Conservation (phyloP, 2,797 vertebrate species). For the Danio choprae region DNA sequence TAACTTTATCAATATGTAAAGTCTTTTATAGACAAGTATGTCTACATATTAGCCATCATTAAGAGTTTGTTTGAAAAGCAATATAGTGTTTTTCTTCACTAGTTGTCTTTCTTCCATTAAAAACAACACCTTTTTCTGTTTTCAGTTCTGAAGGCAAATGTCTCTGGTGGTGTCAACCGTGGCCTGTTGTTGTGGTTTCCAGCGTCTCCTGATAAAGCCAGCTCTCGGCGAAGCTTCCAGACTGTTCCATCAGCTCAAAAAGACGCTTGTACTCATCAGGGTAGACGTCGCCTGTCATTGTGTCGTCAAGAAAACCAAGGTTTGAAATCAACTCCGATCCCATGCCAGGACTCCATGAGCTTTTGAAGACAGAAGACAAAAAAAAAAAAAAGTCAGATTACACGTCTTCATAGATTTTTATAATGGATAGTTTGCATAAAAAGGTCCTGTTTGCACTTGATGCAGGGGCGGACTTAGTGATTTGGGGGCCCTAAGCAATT, state of each 20-base stretch:
- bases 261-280: conserved; percentile 87
- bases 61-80: conserved; percentile 19
- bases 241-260: conserved; percentile 86
- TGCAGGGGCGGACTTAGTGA: too few relatives aligned
- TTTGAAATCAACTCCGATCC: conserved; percentile 74
- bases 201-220: conserved; percentile 86
- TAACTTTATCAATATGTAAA: conserved; percentile 10
- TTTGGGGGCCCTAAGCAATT: too few relatives aligned
- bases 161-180: conserved; percentile 56
- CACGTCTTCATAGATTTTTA: too few relatives aligned
- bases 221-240: conserved; percentile 79
- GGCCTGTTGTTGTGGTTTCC: conserved; percentile 68
- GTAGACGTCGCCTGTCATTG: conserved; percentile 75
- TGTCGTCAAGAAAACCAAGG: conserved; percentile 74
- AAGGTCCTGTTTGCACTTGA: too few relatives aligned
- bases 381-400: not conserved
- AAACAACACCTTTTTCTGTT: not conserved
- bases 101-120: not conserved
- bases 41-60: not conserved
- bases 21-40: conserved; percentile 10
- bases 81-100: not conserved
- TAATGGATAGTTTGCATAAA: too few relatives aligned
- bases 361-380: conserved; percentile 60
- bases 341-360: conserved; percentile 85
- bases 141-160: not conserved